These are phyloP conservation scores for Euzophera pinguis DNA, from an alignment of 2,888 invertebrate genomes.

Conservation along the genomic window DNA sequence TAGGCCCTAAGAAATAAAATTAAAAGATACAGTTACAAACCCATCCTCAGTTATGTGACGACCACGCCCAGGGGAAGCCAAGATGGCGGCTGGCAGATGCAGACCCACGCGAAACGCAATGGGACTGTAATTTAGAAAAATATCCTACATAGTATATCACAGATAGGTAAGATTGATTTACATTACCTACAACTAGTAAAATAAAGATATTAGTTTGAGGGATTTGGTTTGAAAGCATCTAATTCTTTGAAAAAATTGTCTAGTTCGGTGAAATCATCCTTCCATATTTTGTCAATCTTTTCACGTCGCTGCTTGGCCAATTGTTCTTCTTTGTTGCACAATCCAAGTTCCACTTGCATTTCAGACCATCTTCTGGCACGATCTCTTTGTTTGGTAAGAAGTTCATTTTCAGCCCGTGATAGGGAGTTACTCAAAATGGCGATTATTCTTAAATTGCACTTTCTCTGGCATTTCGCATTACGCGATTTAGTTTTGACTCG, in stretches of 20 bases:
- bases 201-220: constrained; percentile 35
- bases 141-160: constrained; percentile 76
- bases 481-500: constrained; percentile 82
- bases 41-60: constrained; percentile 80
- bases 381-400: constrained; percentile 81
- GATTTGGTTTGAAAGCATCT: constrained; percentile 76
- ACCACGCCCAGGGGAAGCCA: constrained; percentile 81
- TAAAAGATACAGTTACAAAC: constrained; percentile 80
- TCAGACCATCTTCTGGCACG: constrained; percentile 81
- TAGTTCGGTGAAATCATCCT: constrained; percentile 82
- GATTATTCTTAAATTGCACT: constrained; percentile 81
- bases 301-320: constrained; percentile 60
- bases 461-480: constrained; percentile 77
- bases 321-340: constrained; percentile 68
- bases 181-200: constrained; percentile 46
- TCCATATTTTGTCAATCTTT: constrained; percentile 73
- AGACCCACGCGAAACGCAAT: constrained; percentile 80
- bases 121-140: constrained; percentile 80
- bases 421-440: constrained; percentile 82
- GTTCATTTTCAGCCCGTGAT: constrained; percentile 79
- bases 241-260: constrained; percentile 83
- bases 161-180: constrained; percentile 57
- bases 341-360: constrained; percentile 74
- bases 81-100: constrained; percentile 76
- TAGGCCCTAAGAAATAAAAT: constrained; percentile 53